Evolutionary conservation across 2,113 vertebrate species (phyloP), one percentile per base, ranked within the genome.

Genomic region (Upupa epops): DNA sequence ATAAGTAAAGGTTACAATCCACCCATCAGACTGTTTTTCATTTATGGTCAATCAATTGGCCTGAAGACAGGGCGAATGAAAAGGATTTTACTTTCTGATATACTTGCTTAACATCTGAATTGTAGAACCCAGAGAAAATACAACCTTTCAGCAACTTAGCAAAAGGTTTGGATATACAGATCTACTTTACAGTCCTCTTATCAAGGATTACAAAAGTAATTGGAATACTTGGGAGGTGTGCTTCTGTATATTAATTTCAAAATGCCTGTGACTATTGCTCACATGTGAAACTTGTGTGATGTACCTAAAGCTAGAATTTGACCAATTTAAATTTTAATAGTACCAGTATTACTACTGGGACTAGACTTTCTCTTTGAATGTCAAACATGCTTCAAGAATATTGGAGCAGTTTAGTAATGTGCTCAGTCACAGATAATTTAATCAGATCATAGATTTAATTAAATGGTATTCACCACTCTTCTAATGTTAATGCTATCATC

Each of bases 391-490:
- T 92, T 74, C 60, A 77, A 72, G 72, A 91, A 83, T 89, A 85
- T 63, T 92, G 52, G 42, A 77, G 18, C 20, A 85, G 60, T 71
- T 83, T 72, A 72, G 36, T 49, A 25, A 19, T 28, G 24, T 72
- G 32, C 61, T 85, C 68, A 59, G 52, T 58, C 56, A 88, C 20
- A 70, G 20, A 40, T n/a, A 77, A 83, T 71, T 88, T 74, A 86
- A 83, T 80, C 42, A 59, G 13, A 73, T 73, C 48, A 88, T 20
- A 83, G 48, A 49, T 77, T 92, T 90, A 92, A 86, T 86, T 83
- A 64, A 31, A 78, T 22, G 3, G 2, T 52, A 68, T 83, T 94
- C 56, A 17, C 26, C 22, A 63, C 6, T 91, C 29, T 86, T 90
- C 84, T 83, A 58, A 59, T 18, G n/a, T 66, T 70, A 73, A 91